Evolutionary conservation across 2,113 vertebrate genomes (phyloP), one percentile per base, ranked within the genome.

Genomic region (Danio rerio): DNA sequence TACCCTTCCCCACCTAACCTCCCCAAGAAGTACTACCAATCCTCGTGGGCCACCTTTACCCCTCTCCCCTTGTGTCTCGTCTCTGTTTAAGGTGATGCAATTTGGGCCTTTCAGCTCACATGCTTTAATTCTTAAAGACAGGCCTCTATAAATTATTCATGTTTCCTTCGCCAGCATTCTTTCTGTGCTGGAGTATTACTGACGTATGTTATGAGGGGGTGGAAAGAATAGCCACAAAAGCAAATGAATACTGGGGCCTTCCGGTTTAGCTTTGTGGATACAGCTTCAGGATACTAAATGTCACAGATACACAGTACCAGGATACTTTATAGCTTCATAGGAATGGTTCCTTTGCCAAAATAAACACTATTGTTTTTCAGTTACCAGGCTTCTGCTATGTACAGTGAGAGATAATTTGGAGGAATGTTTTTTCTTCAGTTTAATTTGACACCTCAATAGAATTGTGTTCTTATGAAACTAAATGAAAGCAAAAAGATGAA

Each of bases 91-190:
- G 82, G 43, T 86, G 77, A 81, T 87, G 88, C 88, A 89, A 88
- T 85, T 88, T 89, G 88, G 81, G 90, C 89, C 93, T 93, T 92
- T 91, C 93, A 92, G 93, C 70, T 92, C 88, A 89, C 92, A 92
- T 89, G 90, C 89, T 90, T 88, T 94, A 94, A 93, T 94, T 92
- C 91, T 89, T 87, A 92, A 90, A 93, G 93, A 92, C 93, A 93
- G 92, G 85, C 45, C 74, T 63, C 49, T 68, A 93, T 94, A 90
- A 93, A 94, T 94, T 90, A 94, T 94, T 93, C 92, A 94, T 90
- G 89, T 81, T 92, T 93, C 91, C 91, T 89, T 90, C 84, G 82
- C 88, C 59, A 84, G 85, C 81, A 78, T 81, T 88, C 91, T 90
- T 91, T 92, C 85, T 91, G 91, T 89, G 88, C 87, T 62, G 80